Percentiles rank a stretch among this genome's conserved stretches.
Evolutionary conservation across 2,888 invertebrate genomes (phyloP).

Genomic region (Drosophila quinaria): DNA sequence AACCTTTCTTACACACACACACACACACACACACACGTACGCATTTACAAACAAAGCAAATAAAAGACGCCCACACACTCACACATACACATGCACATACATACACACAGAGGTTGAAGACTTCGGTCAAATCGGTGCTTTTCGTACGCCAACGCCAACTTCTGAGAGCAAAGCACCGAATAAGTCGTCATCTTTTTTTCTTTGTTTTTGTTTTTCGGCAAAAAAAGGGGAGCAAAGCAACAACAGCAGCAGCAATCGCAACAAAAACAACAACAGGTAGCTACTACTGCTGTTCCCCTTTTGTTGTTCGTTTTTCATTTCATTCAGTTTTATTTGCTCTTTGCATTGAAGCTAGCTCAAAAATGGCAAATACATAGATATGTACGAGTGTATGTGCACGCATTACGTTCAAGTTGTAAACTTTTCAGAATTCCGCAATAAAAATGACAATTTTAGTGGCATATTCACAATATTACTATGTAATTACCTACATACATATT

Average conservation of each 20-base stretch:
- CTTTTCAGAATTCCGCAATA: conserved; percentile 7
- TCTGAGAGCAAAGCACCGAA: conserved; percentile 13
- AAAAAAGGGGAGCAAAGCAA: conserved; percentile 11
- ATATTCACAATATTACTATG: not conserved
- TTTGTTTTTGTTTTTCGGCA: not conserved
- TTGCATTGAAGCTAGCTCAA: conserved; percentile 12
- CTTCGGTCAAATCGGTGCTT: conserved; percentile 31
- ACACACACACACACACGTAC: not conserved
- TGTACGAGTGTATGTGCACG: not conserved
- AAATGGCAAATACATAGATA: conserved; percentile 10
- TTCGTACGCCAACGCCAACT: conserved; percentile 24
- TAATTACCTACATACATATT: no score
- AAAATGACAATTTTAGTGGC: conserved; percentile 10
- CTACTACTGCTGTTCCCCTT: conserved; percentile 8
- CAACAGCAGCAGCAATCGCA: not conserved
- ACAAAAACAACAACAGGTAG: conserved; percentile 52
- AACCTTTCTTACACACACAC: conserved; percentile 16
- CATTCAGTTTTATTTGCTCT: conserved; percentile 35
- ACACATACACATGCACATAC: not conserved
- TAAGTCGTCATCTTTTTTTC: conserved; percentile 46
- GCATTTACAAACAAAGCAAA: not conserved
- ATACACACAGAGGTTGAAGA: conserved; percentile 1
- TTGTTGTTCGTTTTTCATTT: conserved; percentile 36
- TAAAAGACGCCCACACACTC: conserved; percentile 10
- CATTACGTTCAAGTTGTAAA: conserved; percentile 12